A percentile compares a stretch with the other conserved stretches of the same genome.
Conservation (phyloP, 2,888 invertebrate species). For the Machimus rusticus region DNA sequence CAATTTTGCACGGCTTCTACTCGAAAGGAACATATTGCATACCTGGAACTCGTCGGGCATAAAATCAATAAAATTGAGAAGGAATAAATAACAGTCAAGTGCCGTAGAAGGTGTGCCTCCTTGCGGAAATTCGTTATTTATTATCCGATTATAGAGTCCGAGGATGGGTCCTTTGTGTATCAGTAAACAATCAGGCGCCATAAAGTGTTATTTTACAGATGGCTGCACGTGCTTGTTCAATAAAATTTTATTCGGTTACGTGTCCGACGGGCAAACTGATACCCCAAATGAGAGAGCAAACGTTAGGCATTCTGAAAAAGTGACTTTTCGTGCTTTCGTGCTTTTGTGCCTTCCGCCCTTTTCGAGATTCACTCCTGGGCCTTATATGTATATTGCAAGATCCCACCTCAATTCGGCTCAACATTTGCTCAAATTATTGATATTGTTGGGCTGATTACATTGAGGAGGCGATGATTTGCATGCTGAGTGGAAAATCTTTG, state of each 20-base stretch:
- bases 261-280: constrained; percentile 32
- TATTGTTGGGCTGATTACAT: constrained; percentile 37
- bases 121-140: constrained; percentile 19
- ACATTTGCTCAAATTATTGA: constrained; percentile 32
- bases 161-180: constrained; percentile 28
- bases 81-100: constrained; percentile 30
- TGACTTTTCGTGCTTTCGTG: constrained; percentile 24
- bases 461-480: constrained; percentile 26
- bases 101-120: constrained; percentile 10
- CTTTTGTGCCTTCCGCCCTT: background rate
- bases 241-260: constrained; percentile 44
- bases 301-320: constrained; percentile 22
- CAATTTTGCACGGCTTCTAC: background rate
- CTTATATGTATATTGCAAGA: background rate
- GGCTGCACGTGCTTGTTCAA: constrained; percentile 41
- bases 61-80: constrained; percentile 21
- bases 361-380: background rate
- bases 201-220: constrained; percentile 43
- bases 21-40: background rate
- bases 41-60: background rate
- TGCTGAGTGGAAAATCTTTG: background rate
- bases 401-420: background rate
- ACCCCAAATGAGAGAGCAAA: constrained; percentile 23
- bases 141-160: constrained; percentile 37
- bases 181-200: constrained; percentile 42